Conservation (phyloP, 2,888 invertebrate genomes). For the Petrolisthes cinctipes region DNA sequence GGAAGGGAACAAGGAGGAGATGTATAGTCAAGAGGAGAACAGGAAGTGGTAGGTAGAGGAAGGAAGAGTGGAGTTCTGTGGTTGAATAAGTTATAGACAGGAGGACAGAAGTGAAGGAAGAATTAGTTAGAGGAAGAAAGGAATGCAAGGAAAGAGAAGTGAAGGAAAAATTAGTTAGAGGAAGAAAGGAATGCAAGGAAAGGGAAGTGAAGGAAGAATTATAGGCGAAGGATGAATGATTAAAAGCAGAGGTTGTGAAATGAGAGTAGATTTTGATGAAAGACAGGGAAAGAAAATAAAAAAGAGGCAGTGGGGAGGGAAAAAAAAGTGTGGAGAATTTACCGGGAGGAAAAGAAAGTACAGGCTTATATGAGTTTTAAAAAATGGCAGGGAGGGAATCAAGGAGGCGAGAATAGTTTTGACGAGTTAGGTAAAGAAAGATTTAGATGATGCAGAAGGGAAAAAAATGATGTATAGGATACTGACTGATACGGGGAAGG, state of each 20-base stretch:
- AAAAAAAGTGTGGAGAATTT: no score
- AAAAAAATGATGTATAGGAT: no score
- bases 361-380: no score
- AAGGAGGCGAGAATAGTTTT: no score
- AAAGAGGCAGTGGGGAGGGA: no score
- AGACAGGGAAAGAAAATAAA: no score
- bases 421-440: no score
- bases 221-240: background rate
- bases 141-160: background rate
- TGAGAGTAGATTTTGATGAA: no score
- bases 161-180: background rate
- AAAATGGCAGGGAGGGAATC: no score
- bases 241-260: background rate
- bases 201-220: background rate
- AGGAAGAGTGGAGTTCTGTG: background rate
- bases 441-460: no score
- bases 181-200: background rate
- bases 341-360: no score
- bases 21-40: background rate
- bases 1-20: background rate
- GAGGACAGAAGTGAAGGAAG: background rate
- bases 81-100: background rate
- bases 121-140: background rate
- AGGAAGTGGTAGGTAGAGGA: background rate
- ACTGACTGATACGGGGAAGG: no score